phyloP scores from a whole-genome alignment of 2,888 invertebrate genomes.

The Ormyrus pomaceus region DNA sequence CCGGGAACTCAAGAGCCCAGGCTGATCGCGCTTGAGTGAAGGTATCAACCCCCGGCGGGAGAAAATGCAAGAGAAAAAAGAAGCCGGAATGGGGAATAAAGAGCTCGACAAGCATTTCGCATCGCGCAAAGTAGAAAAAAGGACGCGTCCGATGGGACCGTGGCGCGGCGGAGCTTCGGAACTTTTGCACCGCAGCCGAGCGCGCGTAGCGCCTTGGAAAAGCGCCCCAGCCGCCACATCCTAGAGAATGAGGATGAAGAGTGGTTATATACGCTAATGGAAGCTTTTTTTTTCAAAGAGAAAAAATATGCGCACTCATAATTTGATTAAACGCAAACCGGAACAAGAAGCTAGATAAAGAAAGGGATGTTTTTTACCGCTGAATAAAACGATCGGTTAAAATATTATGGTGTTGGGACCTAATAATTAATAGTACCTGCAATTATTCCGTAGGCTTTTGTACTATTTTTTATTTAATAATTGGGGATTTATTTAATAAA shows the following conservation, averaged over 20 bases:
- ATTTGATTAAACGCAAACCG: constrained; percentile 10
- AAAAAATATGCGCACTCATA: neutral
- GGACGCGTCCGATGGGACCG: constrained; percentile 34
- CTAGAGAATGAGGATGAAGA: neutral
- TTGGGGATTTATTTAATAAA: too few relatives aligned
- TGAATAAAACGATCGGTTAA: neutral
- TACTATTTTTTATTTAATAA: too few relatives aligned
- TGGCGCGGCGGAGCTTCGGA: neutral
- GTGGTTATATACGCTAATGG: constrained; percentile 12
- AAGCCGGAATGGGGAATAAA: neutral
- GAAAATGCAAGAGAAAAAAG: constrained; percentile 29
- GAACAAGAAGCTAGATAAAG: neutral
- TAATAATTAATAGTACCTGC: too few relatives aligned
- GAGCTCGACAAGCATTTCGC: constrained; percentile 38
- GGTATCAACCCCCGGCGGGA: neutral
- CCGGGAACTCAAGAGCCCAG: constrained; percentile 11
- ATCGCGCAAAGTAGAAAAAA: constrained; percentile 34
- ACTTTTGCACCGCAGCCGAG: neutral
- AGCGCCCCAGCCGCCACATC: neutral
- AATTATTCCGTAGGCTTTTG: too few relatives aligned
- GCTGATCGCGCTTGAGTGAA: constrained; percentile 8
- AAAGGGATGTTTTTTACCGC: neutral
- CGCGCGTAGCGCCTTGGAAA: too few relatives aligned
- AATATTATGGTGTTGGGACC: neutral
- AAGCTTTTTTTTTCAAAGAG: neutral